Evolutionary conservation across 2,113 vertebrate genomes (phyloP).

Genomic region (Platysteira castanea): DNA sequence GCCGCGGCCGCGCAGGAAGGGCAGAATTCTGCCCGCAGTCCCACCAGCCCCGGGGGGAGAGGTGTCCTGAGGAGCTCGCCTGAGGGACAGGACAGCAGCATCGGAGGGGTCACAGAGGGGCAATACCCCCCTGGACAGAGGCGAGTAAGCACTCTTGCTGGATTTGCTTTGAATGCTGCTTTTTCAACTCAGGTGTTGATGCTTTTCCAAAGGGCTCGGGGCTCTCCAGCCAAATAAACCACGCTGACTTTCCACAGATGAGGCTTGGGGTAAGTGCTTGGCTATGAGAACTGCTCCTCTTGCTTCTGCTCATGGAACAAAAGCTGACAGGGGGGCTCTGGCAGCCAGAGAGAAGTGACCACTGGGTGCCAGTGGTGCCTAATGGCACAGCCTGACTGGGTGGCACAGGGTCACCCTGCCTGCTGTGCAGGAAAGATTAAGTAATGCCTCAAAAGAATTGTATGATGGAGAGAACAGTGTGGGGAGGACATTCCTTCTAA

Average conservation of each 20-base stretch:
- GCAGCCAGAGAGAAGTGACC: neutral
- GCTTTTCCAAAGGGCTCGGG: neutral
- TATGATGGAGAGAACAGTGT: neutral
- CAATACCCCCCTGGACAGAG: accelerated
- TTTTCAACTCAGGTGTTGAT: neutral
- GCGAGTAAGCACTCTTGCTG: neutral
- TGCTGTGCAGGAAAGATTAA: neutral
- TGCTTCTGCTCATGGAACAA: neutral
- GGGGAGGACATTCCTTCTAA: neutral
- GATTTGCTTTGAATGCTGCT: neutral
- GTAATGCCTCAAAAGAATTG: neutral
- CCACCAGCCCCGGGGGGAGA: accelerated
- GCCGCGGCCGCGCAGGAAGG: neutral
- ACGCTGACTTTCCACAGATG: accelerated
- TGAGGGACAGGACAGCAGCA: accelerated
- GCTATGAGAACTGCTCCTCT: neutral
- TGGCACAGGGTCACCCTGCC: neutral
- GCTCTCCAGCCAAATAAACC: neutral
- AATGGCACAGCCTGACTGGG: neutral
- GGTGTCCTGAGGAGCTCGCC: neutral
- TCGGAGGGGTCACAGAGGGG: neutral
- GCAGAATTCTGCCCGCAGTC: neutral
- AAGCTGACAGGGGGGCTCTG: neutral
- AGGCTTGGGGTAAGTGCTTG: neutral
- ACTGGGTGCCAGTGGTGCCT: accelerated